Conservation (phyloP, 2,888 invertebrate genomes). For the Cantharis lateralis region DNA sequence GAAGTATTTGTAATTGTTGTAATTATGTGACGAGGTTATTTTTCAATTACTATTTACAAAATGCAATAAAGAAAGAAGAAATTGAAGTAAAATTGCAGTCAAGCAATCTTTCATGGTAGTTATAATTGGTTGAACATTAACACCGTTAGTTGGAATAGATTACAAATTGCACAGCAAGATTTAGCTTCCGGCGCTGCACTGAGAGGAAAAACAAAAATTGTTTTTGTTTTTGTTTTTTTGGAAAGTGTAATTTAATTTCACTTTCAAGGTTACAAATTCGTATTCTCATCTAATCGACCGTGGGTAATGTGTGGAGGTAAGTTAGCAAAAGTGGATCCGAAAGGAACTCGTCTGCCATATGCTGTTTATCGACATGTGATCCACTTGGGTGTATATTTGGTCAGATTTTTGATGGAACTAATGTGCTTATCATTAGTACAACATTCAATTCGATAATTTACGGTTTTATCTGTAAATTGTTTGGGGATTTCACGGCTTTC, state of each 20-base stretch:
- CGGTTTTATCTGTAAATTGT: constrained; percentile 13
- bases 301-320: constrained; percentile 9
- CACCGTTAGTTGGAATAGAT: too few relatives aligned
- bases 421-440: constrained; percentile 2
- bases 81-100: not conserved
- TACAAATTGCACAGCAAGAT: too few relatives aligned
- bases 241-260: not conserved
- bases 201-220: too few relatives aligned
- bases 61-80: not conserved
- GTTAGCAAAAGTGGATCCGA: constrained; percentile 6
- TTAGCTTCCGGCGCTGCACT: too few relatives aligned
- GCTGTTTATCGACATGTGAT: constrained; percentile 25
- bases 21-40: not conserved
- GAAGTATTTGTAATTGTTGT: not conserved
- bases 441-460: constrained; percentile 11
- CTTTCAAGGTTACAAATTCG: not conserved
- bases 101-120: not conserved
- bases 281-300: constrained; percentile 17
- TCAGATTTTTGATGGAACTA: not conserved
- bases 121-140: not conserved
- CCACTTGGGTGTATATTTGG: not conserved
- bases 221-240: not conserved
- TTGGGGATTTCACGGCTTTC: not conserved
- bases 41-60: not conserved
- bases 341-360: constrained; percentile 17